A percentile compares a stretch with the other conserved stretches of the same genome.
Evolutionary conservation across 2,888 invertebrate species (phyloP).

Genomic region (Orchesella flavescens): DNA sequence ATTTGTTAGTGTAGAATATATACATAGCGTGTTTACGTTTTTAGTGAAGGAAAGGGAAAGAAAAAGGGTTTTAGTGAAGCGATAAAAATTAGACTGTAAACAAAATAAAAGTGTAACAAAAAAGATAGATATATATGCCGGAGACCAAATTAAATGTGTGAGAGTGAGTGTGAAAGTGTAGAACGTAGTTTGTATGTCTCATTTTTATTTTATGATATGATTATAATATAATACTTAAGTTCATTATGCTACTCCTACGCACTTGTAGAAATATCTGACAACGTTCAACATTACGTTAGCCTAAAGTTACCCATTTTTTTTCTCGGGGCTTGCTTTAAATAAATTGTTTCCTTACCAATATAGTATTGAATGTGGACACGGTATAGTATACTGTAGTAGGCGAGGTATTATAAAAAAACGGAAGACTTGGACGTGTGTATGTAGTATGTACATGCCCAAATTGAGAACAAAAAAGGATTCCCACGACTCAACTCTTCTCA

Average conservation of each 20-base stretch:
- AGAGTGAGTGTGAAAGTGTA: slow-evolving; percentile 14
- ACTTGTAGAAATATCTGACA: neutral
- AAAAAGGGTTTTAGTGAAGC: neutral
- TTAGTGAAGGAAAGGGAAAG: neutral
- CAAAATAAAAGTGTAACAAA: neutral
- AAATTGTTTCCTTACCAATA: no score
- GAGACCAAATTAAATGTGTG: no score
- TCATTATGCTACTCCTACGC: neutral
- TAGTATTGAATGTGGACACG: no score
- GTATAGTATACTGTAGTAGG: no score
- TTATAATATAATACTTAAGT: neutral
- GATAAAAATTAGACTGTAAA: slow-evolving; percentile 22
- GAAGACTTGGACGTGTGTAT: no score
- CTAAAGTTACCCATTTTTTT: no score
- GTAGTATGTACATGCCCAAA: no score
- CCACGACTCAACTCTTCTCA: no score
- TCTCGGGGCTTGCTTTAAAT: no score
- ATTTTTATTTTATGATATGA: neutral
- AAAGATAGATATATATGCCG: neutral
- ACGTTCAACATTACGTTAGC: no score
- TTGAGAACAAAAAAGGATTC: no score
- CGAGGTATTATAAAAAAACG: no score
- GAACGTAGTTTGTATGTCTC: neutral
- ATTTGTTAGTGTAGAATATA: slow-evolving; percentile 1
- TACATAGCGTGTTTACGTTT: slow-evolving; percentile 1